Base-by-base conservation (phyloP, 2,888 invertebrate species). In the Helleia helle region DNA sequence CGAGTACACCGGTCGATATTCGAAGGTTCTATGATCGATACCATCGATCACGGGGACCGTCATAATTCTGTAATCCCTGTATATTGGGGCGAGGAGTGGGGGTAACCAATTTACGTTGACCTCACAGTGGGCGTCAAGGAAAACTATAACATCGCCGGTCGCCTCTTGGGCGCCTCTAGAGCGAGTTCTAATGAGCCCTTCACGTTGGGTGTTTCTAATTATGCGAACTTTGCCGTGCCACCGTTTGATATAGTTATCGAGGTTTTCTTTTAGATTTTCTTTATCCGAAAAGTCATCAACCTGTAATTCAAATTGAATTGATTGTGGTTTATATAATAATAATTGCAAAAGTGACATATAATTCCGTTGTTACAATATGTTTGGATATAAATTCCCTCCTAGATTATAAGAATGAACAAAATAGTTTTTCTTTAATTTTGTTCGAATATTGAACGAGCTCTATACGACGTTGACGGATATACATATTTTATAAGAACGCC, bases 21-120 rank as follows among this genome's bases (percentile, higher is more conserved):
- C 95, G 70, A 97, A 98, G 2, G 91, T 93, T 69, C 93, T 93
- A 76, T 97, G 96, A 77, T 99, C 97, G 44, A 99, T 91, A 18
- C 99, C 98, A 72, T 99, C 99, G 54, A 99, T 99, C 17, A 98
- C 92, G 2, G 99, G 99, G 1, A 99, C 98, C 0, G 98, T 97
- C 96, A 99, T 96, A 5, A 91, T 92, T 14, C 90, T 92, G 53
- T 94, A 92, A 71, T 98, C 94, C 37, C 91, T 85, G 65, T 94
- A 93, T 55, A 99, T 99, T 2, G 99, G 97, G 0, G 97, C 95
- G 24, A 99, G 81, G 6, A 99, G 86, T 0, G 99, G 99, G 0
- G 97, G 96, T 22, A 99, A 76, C 99, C 99, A 99, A 79, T 99
- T 99, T 1, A 90, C 84, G 68, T 98, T 97, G 2, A 96, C 96